These are phyloP conservation scores for Ammospiza maritima DNA, from an alignment of 2,797 vertebrate species.

Conservation along the genomic window DNA sequence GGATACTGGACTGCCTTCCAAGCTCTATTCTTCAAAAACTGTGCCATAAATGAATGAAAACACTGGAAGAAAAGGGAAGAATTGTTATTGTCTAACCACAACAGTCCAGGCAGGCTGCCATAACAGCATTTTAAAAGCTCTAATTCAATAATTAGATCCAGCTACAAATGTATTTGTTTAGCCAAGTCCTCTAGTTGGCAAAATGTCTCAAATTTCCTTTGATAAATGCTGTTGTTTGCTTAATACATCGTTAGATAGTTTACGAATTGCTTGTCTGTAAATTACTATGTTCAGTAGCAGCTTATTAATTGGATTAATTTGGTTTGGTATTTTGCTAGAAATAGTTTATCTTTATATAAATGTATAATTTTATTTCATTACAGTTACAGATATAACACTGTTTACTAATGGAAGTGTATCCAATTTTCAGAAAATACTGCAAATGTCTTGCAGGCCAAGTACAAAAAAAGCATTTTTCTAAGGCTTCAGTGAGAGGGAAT, in stretches of 20 bases:
- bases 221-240: neutral
- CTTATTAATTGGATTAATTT: conserved; percentile 21
- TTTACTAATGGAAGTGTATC: neutral
- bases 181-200: conserved; percentile 39
- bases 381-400: neutral
- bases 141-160: conserved; percentile 57
- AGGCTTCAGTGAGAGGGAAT: neutral
- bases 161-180: conserved; percentile 19
- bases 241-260: neutral
- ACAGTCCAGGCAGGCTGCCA: conserved; percentile 45
- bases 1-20: neutral
- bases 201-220: conserved; percentile 24
- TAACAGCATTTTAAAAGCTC: conserved; percentile 11
- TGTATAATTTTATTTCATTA: neutral
- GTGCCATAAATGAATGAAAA: conserved; percentile 21
- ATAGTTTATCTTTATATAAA: neutral
- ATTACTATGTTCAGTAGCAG: neutral
- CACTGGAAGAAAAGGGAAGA: conserved; percentile 34
- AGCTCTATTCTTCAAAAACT: neutral
- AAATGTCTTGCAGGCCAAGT: neutral
- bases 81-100: conserved; percentile 41
- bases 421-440: neutral
- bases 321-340: conserved; percentile 4
- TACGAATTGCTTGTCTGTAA: neutral
- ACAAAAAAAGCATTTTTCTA: neutral